These are phyloP conservation scores for Passerculus sandwichensis DNA, from an alignment of 2,797 vertebrate genomes.

Conservation along the genomic window DNA sequence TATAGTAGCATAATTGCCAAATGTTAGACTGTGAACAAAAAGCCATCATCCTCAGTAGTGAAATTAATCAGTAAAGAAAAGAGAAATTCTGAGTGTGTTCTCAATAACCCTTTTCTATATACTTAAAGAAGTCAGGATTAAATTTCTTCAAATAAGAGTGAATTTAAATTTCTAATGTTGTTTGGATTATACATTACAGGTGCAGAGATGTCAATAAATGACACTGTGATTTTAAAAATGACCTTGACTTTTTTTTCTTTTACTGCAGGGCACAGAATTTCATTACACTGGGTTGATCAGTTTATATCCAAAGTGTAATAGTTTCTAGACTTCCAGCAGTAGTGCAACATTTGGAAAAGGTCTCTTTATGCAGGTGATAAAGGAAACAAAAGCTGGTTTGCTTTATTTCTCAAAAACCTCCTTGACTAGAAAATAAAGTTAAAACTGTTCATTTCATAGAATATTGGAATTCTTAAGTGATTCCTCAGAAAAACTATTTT, in stretches of 20 bases:
- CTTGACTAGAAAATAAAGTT: not conserved
- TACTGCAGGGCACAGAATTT: conserved; percentile 40
- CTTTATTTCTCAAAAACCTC: not conserved
- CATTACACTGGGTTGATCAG: conserved; percentile 26
- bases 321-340: not conserved
- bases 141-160: conserved; percentile 1
- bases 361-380: not conserved
- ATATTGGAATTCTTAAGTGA: not conserved
- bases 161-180: conserved; percentile 15
- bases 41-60: conserved; percentile 13
- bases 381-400: not conserved
- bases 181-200: not conserved
- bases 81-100: not conserved
- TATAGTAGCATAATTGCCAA: conserved; percentile 61
- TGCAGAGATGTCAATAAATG: conserved; percentile 33
- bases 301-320: conserved; percentile 16
- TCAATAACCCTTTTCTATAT: not conserved
- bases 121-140: not conserved
- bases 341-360: conserved; percentile 18
- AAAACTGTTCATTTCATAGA: not conserved
- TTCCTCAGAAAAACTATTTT: not conserved
- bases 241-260: conserved; percentile 47
- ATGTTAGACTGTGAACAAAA: conserved; percentile 60
- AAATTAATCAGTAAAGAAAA: conserved; percentile 50
- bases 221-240: conserved; percentile 36